Evolutionary conservation across 2,113 vertebrate genomes (phyloP), one percentile per base, ranked within the genome.

Genomic region (Aspiorhynchus laticeps): DNA sequence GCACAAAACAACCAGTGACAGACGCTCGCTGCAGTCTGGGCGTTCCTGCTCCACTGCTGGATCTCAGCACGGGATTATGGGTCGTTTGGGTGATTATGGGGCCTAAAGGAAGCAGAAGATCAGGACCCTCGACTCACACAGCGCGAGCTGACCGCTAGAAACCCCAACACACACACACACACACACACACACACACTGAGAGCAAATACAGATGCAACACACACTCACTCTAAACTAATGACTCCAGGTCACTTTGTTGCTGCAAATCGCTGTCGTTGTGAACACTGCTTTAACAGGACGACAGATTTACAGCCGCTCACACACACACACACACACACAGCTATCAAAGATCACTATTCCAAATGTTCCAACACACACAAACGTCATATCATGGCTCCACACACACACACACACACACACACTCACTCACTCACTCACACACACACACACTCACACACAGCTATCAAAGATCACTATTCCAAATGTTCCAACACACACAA

Each of bases 251-350:
- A 65, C 26, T 65, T 28, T 65, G 61, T 65, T 65, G 61, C 61
- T 28, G 61, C 61, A 65, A 65, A 65, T 28, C 61, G 61, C 5
- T 28, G 61, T 65, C 11, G 61, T 65, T 28, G 26, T 15, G 61
- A 65, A 65, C 61, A 0, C 61, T 14, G n/a, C 26, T 65, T 6
- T 65, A 65, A 65, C 26, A 65, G 61, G n/a, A 65, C 26, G 61
- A 28, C 26, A 65, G 61, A 65, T n/a, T n/a, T 65, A 65, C 61
- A 65, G 61, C 61, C 26, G n/a, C n/a, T n/a, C n/a, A n/a, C n/a
- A n/a, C n/a, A n/a, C n/a, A n/a, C n/a, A 24, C 88, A 91, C 7
- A 88, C 1, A 91, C 28, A 69, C 28, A 67, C 2, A 67, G 63
- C 26, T 67, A 15, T 67, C 63, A n/a, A n/a, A n/a, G n/a, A n/a